Evolutionary conservation across 2,113 vertebrate genomes (phyloP).

Genomic region (Psettodes erumei): DNA sequence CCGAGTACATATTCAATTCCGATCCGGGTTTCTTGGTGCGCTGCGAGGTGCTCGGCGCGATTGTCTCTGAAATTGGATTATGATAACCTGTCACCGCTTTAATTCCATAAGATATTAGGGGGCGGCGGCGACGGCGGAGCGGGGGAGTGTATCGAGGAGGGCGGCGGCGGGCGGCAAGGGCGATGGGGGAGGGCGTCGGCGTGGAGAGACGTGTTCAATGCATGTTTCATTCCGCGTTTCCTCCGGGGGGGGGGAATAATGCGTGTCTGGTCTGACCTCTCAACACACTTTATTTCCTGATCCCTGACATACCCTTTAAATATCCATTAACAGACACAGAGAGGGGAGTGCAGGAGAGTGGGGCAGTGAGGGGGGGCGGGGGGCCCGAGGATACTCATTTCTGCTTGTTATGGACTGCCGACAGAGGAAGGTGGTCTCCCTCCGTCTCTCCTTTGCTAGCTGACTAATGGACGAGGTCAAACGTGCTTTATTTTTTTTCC

Average conservation of each 20-base stretch:
- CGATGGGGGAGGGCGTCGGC: not conserved
- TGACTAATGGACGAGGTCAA: slow-evolving; percentile 54
- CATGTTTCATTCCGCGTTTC: slow-evolving; percentile 62
- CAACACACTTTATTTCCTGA: slow-evolving; percentile 65
- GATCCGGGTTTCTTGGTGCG: slow-evolving; percentile 71
- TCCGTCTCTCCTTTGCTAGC: slow-evolving; percentile 14
- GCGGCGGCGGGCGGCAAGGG: not conserved
- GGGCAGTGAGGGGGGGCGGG: not conserved
- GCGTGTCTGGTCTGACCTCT: slow-evolving; percentile 59
- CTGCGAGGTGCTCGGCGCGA: slow-evolving; percentile 74
- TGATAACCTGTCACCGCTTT: slow-evolving; percentile 86
- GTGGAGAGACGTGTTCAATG: slow-evolving; percentile 71
- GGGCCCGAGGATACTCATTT: slow-evolving; percentile 39
- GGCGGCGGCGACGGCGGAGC: slow-evolving; percentile 58
- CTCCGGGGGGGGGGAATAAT: slow-evolving; percentile 55
- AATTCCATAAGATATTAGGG: slow-evolving; percentile 84
- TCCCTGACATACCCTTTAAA: slow-evolving; percentile 78
- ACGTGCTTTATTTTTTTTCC: slow-evolving; percentile 16
- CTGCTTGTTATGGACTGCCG: slow-evolving; percentile 48
- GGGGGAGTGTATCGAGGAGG: slow-evolving; percentile 48
- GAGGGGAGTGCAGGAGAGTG: slow-evolving; percentile 28
- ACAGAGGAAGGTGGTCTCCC: slow-evolving; percentile 14
- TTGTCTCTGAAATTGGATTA: slow-evolving; percentile 88
- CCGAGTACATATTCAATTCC: slow-evolving; percentile 81
- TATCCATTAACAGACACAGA: slow-evolving; percentile 73